phyloP scores from a whole-genome alignment of 2,797 vertebrate species.

The Thamnophis elegans region DNA sequence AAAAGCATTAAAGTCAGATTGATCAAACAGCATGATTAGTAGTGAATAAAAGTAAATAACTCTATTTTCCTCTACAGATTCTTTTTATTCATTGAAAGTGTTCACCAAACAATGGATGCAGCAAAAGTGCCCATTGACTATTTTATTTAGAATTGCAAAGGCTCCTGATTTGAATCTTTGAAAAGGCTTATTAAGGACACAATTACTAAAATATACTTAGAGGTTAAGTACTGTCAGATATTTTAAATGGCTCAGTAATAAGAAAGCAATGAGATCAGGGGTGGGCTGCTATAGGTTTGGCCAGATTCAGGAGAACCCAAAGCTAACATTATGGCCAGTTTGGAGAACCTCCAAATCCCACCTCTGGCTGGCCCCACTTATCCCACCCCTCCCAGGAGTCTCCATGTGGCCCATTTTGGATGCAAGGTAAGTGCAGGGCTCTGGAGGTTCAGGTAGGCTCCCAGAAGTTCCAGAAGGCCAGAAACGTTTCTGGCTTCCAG shows the following conservation, averaged over 20 bases:
- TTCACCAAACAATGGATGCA: background rate
- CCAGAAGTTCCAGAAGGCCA: too few species aligned
- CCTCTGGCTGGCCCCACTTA: too few species aligned
- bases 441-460: too few species aligned
- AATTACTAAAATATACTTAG: background rate
- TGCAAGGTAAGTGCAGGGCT: too few species aligned
- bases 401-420: too few species aligned
- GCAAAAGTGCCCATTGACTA: background rate
- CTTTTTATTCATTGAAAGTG: background rate
- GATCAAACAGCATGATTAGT: background rate
- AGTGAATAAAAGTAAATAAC: background rate
- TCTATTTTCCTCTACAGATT: background rate
- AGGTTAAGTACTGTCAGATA: background rate
- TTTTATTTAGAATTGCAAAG: constrained; percentile 23
- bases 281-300: too few species aligned
- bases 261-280: background rate
- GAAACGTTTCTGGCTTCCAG: too few species aligned
- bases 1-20: background rate
- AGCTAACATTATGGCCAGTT: too few species aligned
- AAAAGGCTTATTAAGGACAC: background rate
- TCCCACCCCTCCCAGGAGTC: too few species aligned
- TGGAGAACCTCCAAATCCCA: too few species aligned
- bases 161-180: constrained; percentile 7
- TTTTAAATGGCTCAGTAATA: background rate
- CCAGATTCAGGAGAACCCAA: too few species aligned